phyloP scores from a whole-genome alignment of 2,797 vertebrate species.

The Tolypeutes matacus region DNA sequence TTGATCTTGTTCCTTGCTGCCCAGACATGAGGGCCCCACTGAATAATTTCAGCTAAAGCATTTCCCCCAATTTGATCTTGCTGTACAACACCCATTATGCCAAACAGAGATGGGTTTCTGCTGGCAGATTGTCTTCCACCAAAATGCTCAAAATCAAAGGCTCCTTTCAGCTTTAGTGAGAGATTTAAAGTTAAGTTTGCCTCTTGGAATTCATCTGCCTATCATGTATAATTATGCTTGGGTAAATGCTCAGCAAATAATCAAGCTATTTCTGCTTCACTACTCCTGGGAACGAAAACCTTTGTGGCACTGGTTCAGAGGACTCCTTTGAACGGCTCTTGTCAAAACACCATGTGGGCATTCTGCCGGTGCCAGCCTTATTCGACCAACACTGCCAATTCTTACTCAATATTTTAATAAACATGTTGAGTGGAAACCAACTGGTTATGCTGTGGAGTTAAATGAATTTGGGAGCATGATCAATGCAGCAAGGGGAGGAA shows the following conservation, averaged over 20 bases:
- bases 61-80: not conserved
- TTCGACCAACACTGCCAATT: not conserved
- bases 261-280: constrained; percentile 31
- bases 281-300: not conserved
- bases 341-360: constrained; percentile 43
- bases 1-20: not conserved
- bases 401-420: constrained; percentile 49
- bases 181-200: constrained; percentile 12
- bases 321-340: not conserved
- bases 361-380: constrained; percentile 8
- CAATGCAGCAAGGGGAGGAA: not conserved
- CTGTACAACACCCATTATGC: not conserved
- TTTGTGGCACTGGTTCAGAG: not conserved
- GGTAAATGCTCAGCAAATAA: constrained; percentile 8
- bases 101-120: not conserved
- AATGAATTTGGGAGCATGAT: not conserved
- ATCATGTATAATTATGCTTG: not conserved
- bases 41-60: not conserved
- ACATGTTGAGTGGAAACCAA: constrained; percentile 17
- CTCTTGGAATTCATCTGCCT: constrained; percentile 45
- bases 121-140: not conserved
- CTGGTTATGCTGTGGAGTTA: not conserved
- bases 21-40: not conserved
- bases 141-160: not conserved
- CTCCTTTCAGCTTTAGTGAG: constrained; percentile 34